These are phyloP conservation scores for Himalopsyche kuldschensis DNA, from an alignment of 2,888 invertebrate genomes.

Conservation along the genomic window DNA sequence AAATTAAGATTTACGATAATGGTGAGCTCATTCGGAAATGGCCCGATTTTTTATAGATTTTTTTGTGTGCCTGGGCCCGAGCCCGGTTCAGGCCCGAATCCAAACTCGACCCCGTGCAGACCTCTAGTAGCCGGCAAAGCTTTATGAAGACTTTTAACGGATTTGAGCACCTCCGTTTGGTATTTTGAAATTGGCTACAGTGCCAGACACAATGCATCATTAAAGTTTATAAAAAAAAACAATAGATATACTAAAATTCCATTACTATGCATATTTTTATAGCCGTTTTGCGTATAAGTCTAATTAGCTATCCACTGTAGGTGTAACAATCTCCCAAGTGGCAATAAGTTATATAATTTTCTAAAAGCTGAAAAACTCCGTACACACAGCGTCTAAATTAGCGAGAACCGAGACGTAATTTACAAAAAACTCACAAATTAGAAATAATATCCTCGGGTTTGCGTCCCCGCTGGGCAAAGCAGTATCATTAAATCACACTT, in stretches of 20 bases:
- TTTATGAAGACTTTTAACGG: too few species aligned
- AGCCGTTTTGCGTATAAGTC: neutral
- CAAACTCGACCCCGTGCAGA: too few species aligned
- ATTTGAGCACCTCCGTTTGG: too few species aligned
- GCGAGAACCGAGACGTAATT: constrained; percentile 22
- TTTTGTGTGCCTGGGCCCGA: too few species aligned
- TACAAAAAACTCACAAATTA: constrained; percentile 35
- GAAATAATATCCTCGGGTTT: constrained; percentile 33
- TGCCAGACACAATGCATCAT: too few species aligned
- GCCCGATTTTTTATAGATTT: too few species aligned
- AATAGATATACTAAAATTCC: neutral
- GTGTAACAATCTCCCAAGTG: neutral
- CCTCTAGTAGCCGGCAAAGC: too few species aligned
- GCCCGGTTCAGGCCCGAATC: too few species aligned
- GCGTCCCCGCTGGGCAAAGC: constrained; percentile 23
- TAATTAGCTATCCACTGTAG: neutral
- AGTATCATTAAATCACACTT: constrained; percentile 32
- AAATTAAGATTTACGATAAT: too few species aligned
- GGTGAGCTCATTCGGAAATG: too few species aligned
- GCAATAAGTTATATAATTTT: neutral
- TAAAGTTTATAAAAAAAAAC: neutral
- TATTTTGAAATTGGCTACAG: too few species aligned
- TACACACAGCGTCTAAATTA: constrained; percentile 6
- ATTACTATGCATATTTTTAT: neutral
- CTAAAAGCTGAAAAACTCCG: neutral